phyloP scores from a whole-genome alignment of 2,797 vertebrate species.

The Galago senegalensis region DNA sequence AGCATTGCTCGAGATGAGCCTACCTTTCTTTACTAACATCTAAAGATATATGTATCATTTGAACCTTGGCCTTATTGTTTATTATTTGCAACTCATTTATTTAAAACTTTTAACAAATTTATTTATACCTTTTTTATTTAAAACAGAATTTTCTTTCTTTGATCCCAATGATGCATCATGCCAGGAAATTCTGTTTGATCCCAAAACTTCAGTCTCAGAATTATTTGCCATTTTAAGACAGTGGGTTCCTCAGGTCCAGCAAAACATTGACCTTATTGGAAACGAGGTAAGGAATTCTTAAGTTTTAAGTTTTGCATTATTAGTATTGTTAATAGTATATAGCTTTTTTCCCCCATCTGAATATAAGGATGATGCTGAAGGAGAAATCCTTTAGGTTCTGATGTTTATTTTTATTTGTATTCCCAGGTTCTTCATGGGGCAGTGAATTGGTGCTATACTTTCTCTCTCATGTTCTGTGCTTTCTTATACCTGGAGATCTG shows the following conservation, averaged over 20 bases:
- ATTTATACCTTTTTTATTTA: constrained; percentile 27
- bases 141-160: constrained; percentile 97
- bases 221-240: constrained; percentile 98
- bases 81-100: constrained; percentile 47
- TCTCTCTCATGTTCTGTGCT: not conserved
- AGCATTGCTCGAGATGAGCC: constrained; percentile 39
- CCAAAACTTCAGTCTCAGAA: constrained; percentile 96
- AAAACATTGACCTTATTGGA: constrained; percentile 96
- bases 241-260: constrained; percentile 99
- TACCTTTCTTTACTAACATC: not conserved
- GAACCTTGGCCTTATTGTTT: not conserved
- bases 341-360: not conserved
- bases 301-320: not conserved
- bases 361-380: not conserved
- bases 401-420: not conserved
- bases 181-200: constrained; percentile 95
- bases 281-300: constrained; percentile 93
- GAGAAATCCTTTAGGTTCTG: not conserved
- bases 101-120: constrained; percentile 7
- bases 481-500: not conserved
- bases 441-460: accelerated
- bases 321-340: not conserved
- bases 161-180: constrained; percentile 97
- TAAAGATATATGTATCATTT: constrained; percentile 40
- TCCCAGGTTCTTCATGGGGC: not conserved